These are phyloP conservation scores for Noctua pronuba DNA, from an alignment of 2,888 invertebrate genomes.

Conservation along the genomic window DNA sequence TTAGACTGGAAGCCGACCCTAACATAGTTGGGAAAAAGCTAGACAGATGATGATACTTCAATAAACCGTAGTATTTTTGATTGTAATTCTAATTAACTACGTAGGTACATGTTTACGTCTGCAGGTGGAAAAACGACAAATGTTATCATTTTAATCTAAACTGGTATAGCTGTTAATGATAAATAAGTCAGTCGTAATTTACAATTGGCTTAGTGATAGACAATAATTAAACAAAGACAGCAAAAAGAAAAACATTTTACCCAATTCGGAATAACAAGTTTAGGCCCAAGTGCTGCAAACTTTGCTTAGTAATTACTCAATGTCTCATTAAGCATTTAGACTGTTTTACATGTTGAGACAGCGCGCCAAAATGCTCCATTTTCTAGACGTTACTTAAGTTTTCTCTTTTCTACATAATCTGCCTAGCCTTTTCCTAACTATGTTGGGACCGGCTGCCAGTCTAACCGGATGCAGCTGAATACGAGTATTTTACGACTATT, in stretches of 20 bases:
- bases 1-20: too few species aligned
- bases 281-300: neutral
- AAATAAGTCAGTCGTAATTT: neutral
- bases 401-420: neutral
- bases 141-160: slow-evolving; percentile 15
- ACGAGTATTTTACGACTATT: neutral
- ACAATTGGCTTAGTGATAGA: slow-evolving; percentile 6
- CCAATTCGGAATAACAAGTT: neutral
- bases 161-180: slow-evolving; percentile 4
- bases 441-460: neutral
- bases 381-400: neutral
- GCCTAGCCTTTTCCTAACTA: neutral
- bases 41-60: too few species aligned
- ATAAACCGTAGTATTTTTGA: neutral
- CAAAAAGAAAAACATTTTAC: neutral
- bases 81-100: slow-evolving; percentile 13
- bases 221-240: neutral
- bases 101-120: neutral
- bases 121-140: neutral
- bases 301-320: slow-evolving; percentile 1
- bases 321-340: slow-evolving; percentile 20
- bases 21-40: too few species aligned
- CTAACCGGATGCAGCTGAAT: neutral
- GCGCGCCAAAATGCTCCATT: neutral
- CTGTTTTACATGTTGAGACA: slow-evolving; percentile 18